Conservation (phyloP, 2,888 invertebrate species). For the Lithophane semibrunnea region DNA sequence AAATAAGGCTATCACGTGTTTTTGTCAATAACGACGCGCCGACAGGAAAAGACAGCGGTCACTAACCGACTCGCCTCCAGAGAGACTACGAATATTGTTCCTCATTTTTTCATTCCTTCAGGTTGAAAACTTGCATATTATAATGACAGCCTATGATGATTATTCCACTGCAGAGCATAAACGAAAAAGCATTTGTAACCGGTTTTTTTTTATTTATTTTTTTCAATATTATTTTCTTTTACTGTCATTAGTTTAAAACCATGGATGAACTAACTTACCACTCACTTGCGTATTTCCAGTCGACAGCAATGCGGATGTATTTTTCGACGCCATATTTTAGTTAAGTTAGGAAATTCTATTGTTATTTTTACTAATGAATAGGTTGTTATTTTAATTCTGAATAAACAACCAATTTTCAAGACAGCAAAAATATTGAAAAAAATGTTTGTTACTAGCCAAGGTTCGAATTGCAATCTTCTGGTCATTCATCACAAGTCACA, state of each 20-base stretch:
- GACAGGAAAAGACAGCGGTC: not conserved
- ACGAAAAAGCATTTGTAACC: not conserved
- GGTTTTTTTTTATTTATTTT: not conserved
- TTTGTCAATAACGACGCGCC: not conserved
- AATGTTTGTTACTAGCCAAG: not conserved
- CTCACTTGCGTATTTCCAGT: not conserved
- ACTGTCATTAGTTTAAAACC: no score
- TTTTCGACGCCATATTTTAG: not conserved
- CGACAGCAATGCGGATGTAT: not conserved
- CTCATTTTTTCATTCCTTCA: not conserved
- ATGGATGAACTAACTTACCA: no score
- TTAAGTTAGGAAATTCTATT: not conserved
- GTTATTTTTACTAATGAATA: not conserved
- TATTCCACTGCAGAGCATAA: not conserved
- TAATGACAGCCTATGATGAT: not conserved
- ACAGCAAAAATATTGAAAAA: no score
- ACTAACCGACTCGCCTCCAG: not conserved
- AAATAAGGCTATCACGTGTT: constrained; percentile 23
- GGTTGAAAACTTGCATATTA: not conserved
- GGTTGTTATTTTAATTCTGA: no score
- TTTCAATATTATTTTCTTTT: not conserved
- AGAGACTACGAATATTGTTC: not conserved
- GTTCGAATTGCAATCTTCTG: not conserved
- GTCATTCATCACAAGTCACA: not conserved
- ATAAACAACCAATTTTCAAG: no score